Evolutionary conservation across 2,888 invertebrate genomes (phyloP), one percentile per base, ranked within the genome.

Genomic region (Galeopsomyia nigrocyanea): DNA sequence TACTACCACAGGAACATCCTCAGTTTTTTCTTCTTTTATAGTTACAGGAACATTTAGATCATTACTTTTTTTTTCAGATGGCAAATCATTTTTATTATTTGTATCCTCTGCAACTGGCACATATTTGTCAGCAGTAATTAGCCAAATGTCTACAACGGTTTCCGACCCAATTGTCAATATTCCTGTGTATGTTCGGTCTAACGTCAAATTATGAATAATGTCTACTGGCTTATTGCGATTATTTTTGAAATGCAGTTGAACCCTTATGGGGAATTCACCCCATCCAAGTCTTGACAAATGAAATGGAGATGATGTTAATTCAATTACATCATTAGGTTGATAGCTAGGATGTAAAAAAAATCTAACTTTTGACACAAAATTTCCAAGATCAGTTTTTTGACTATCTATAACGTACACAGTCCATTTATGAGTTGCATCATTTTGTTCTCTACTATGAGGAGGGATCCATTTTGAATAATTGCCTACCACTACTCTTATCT

Each of bases 251-350:
- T 93, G 93, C 1, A 97, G 88, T 84, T 95, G 94, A 2, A 96
- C 89, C 64, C 93, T 88, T 6, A 96, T 89, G 0, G 95, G 94
- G 87, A 97, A 97, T 88, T 97, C 96, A 14, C 97, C 97, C 97
- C 97, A 97, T 19, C 97, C 97, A 72, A 95, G 90, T 50, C 95
- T 89, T 0, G 93, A 91, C 70, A 97, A 85, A 87, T 95, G 94
- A 88, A 94, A 97, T 0, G 96, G 97, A 0, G 93, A 89, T 49
- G 91, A 94, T 92, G 89, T 89, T 10, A 96, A 88, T 84, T 94
- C 93, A 9, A 96, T 92, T 26, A 93, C 89, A 84, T 96, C 95
- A 84, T 95, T 93, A 3, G 96, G 96, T 72, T 93, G 91, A 87
- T 96, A 97, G 26, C 95, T 95, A 22, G 93, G 92, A 87, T 97